Evolutionary conservation across 2,797 vertebrate genomes (phyloP), one percentile per base, ranked within the genome.

Genomic region (Nyctibius grandis): DNA sequence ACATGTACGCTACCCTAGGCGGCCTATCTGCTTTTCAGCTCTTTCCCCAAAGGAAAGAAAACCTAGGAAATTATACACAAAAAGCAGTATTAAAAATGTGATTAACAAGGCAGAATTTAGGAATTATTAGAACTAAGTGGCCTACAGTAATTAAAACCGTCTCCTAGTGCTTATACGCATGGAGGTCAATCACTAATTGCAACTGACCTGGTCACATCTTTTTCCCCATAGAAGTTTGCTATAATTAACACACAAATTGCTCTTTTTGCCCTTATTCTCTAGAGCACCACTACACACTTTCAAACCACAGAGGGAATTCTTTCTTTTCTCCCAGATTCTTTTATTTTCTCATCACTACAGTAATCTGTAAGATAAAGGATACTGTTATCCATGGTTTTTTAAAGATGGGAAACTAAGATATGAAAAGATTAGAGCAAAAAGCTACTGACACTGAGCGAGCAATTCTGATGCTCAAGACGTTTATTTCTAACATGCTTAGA

Each of bases 381-480:
- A 63, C 11, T 26, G 15, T 36, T 60, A 81, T 13, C 31, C 18
- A 47, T 0, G 0, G 33, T 38, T 45, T 78, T 89, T 73, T 48
- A 65, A 76, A 51, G 54, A 51, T 4, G 11, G 29, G 50, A 92
- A 89, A 82, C 18, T 22, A 61, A 73, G n/a, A 44, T 4, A 82
- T 0, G 1, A 72, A 72, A 72, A 50, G 8, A 76, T 28, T 31
- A 54, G 42, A 79, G 60, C 14, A 85, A 87, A 94, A 76, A 92
- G 36, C 12, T 65, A 11, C 0, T 0, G 72, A 68, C 38, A 64
- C 38, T 1, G 19, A 84, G 20, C 0, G 1, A 63, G 20, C 34
- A 76, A 60, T 64, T 79, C 36, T 34, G n/a, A 87, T 16, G 47
- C 48, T 79, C 47, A n/a, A 74, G n/a, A 47, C 44, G 63, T 74